Percentiles rank a stretch among this genome's conserved stretches.
Evolutionary conservation across 2,113 vertebrate genomes (phyloP).

Genomic region (Tachuris rubrigastra): DNA sequence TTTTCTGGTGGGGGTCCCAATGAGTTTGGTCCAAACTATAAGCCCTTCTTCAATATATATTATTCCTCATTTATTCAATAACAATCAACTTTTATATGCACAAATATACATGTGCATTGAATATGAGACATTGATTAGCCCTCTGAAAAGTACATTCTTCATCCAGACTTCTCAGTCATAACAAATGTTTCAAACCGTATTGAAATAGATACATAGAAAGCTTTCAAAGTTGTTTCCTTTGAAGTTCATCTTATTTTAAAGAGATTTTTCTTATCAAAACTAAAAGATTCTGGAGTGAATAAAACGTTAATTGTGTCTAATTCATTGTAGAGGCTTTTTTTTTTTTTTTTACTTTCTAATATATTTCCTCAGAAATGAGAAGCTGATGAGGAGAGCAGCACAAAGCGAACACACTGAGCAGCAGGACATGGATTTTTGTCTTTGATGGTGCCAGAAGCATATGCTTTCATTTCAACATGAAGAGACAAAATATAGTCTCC

Average conservation of each 20-base stretch:
- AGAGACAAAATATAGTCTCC: neutral
- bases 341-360: neutral
- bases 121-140: neutral
- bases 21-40: neutral
- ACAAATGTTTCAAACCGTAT: neutral
- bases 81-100: neutral
- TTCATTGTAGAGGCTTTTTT: neutral
- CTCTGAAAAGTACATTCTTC: neutral
- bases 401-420: neutral
- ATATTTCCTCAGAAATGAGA: neutral
- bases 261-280: neutral
- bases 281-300: neutral
- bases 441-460: neutral
- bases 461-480: neutral
- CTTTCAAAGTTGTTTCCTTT: neutral
- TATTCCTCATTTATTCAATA: neutral
- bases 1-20: neutral
- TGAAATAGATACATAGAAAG: neutral
- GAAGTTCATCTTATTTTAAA: neutral
- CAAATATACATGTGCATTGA: neutral
- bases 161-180: neutral
- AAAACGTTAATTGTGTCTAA: neutral
- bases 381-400: neutral
- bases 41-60: neutral
- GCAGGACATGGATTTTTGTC: neutral